phyloP scores from a whole-genome alignment of 2,888 invertebrate genomes.

The Fragum sueziense region DNA sequence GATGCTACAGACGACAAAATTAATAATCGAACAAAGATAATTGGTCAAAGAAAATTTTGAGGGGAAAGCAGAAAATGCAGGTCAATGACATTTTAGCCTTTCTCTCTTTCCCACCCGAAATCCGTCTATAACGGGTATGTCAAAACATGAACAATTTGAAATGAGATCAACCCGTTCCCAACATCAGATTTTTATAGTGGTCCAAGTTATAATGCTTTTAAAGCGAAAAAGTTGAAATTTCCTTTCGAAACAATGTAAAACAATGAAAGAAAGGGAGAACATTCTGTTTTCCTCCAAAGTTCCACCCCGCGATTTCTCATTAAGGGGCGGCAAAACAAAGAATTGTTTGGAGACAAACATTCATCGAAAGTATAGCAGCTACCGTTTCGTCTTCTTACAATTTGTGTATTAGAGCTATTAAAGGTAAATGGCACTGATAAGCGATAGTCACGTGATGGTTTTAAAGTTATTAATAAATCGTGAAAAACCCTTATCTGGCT shows the following conservation, averaged over 20 bases:
- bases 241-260: neutral
- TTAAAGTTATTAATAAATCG: constrained; percentile 13
- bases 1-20: neutral
- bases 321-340: neutral
- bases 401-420: neutral
- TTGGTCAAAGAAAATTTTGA: neutral
- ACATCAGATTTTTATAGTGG: neutral
- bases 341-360: neutral
- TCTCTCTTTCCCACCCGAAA: neutral
- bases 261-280: neutral
- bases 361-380: neutral
- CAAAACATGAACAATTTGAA: too few relatives aligned
- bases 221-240: neutral
- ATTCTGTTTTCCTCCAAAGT: neutral
- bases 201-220: neutral
- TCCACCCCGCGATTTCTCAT: neutral
- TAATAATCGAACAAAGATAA: neutral
- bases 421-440: neutral
- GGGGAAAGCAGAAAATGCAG: neutral
- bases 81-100: neutral
- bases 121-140: too few relatives aligned
- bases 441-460: neutral
- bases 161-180: neutral
- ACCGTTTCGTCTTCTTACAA: neutral
- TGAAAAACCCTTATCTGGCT: neutral